Percentiles rank a stretch among this genome's conserved stretches.
phyloP scores from a whole-genome alignment of 2,113 vertebrate species.

The Pollachius pollachius region DNA sequence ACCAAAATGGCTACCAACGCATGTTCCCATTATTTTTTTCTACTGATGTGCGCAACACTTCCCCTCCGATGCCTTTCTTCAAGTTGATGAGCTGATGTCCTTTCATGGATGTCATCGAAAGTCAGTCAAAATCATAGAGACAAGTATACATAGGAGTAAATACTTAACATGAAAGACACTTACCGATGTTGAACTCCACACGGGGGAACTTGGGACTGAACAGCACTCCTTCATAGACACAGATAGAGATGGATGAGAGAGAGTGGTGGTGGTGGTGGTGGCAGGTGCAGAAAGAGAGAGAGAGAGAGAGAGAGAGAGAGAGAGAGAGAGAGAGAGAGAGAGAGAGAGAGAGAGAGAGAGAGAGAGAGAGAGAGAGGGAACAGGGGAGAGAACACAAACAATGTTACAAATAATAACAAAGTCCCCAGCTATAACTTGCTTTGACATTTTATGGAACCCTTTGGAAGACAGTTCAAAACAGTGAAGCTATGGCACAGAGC shows the following conservation, averaged over 20 bases:
- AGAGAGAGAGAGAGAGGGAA: slow-evolving; percentile 8
- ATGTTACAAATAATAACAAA: background rate
- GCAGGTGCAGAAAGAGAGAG: background rate
- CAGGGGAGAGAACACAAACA: slow-evolving; percentile 5
- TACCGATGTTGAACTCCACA: slow-evolving; percentile 69
- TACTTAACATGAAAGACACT: slow-evolving; percentile 33
- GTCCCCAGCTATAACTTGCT: background rate
- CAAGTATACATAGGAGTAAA: no score
- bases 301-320: background rate
- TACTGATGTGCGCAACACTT: no score
- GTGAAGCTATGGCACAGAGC: background rate
- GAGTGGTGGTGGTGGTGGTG: background rate
- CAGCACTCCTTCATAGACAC: slow-evolving; percentile 40
- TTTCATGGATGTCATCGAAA: no score
- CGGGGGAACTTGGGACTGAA: slow-evolving; percentile 47
- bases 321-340: background rate
- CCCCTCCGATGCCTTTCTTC: no score
- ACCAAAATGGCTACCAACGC: background rate
- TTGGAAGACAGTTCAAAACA: background rate
- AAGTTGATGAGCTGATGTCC: no score
- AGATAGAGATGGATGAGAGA: background rate
- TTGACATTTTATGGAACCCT: background rate
- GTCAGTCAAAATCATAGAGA: no score
- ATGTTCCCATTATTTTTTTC: no score
- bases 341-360: background rate